These are phyloP conservation scores for Apistogramma diplotaenia DNA, from an alignment of 2,113 vertebrate genomes.

Conservation along the genomic window DNA sequence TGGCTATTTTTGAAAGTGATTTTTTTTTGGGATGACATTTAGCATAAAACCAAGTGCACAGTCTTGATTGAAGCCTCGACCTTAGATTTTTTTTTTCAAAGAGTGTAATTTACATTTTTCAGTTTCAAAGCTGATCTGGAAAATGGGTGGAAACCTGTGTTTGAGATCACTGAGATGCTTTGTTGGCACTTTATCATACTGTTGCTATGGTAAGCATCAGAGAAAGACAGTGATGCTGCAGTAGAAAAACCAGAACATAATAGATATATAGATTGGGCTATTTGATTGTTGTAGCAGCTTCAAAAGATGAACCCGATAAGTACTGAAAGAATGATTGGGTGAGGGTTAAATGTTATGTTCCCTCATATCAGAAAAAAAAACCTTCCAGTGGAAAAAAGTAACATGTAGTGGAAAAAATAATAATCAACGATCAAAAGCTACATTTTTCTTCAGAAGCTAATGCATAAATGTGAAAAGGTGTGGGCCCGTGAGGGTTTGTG, in stretches of 20 bases:
- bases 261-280: fast-evolving
- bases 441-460: conserved; percentile 1
- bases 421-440: neutral
- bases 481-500: conserved; percentile 40
- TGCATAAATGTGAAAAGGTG: neutral
- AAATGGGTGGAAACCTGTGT: conserved; percentile 34
- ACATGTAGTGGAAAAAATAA: neutral
- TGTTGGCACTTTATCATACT: neutral
- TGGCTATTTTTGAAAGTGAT: neutral
- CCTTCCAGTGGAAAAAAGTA: neutral
- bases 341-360: fast-evolving
- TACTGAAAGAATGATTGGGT: neutral
- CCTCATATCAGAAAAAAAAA: neutral
- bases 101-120: conserved; percentile 47
- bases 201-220: neutral
- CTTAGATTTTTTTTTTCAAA: neutral
- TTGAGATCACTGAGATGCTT: neutral
- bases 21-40: neutral
- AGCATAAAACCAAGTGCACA: neutral
- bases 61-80: neutral
- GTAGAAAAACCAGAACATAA: neutral
- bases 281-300: neutral
- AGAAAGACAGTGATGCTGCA: neutral
- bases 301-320: neutral
- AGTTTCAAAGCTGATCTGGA: conserved; percentile 26